phyloP scores from a whole-genome alignment of 2,888 invertebrate species.

The Calephelis perditalis region DNA sequence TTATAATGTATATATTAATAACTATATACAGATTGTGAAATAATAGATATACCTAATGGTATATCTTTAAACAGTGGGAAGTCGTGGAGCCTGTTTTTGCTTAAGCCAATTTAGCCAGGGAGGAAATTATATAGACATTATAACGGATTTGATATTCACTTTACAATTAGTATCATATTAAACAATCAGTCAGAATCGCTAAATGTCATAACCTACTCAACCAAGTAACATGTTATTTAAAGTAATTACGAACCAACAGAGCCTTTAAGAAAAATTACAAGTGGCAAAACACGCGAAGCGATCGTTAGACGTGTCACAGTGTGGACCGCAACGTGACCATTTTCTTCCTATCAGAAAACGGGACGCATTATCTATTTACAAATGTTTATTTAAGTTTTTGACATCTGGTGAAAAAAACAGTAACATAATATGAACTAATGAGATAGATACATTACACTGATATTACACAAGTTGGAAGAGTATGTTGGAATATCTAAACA shows the following conservation, averaged over 20 bases:
- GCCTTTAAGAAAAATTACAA: slow-evolving; percentile 11
- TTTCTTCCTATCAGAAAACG: too few species aligned
- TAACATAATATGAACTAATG: too few species aligned
- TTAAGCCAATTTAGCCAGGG: too few species aligned
- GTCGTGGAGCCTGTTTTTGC: too few species aligned
- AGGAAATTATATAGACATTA: slow-evolving; percentile 8
- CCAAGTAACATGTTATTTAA: slow-evolving; percentile 20
- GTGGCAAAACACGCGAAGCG: slow-evolving; percentile 24
- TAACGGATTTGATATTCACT: slow-evolving; percentile 10
- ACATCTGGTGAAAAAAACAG: too few species aligned
- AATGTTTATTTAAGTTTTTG: too few species aligned
- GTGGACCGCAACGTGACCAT: slow-evolving; percentile 6
- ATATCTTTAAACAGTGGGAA: not conserved
- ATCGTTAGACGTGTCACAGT: slow-evolving; percentile 26
- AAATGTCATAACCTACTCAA: slow-evolving; percentile 13
- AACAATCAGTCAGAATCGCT: slow-evolving; percentile 11
- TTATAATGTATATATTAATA: too few species aligned
- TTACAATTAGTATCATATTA: slow-evolving; percentile 10
- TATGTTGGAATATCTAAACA: too few species aligned
- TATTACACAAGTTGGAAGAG: too few species aligned
- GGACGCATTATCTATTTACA: too few species aligned
- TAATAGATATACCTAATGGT: not conserved
- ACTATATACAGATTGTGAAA: too few species aligned
- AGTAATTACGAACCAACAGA: slow-evolving; percentile 19
- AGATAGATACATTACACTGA: too few species aligned